Base-by-base conservation (phyloP, 2,113 vertebrate genomes). In the Fulmarus glacialis region DNA sequence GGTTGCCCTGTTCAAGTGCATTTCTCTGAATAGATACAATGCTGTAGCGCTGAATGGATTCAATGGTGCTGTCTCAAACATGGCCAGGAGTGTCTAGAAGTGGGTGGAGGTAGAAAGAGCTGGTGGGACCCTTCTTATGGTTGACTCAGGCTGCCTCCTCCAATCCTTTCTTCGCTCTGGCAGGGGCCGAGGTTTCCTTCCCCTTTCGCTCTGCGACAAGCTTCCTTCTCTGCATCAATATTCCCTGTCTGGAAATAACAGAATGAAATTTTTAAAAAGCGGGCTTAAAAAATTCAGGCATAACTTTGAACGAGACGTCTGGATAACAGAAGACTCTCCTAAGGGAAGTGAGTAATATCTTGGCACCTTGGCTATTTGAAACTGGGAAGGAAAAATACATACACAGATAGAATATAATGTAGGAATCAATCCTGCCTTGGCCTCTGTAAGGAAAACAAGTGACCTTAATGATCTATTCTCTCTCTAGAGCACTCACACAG, bases 391-490 rank as follows among this genome's bases (percentile, higher is more conserved):
- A 93, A 97, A 97, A 97, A 94, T 92, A 85, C 62, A 85, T 93
- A 79, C 66, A 90, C 1, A 50, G 91, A 88, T 86, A 95, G 91
- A 95, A 90, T 84, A 94, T 84, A 97, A 96, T 93, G 89, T 74
- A 96, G 78, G 89, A 97, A 97, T 96, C 96, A 97, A 94, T 96
- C 84, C 87, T 93, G 87, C 78, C 74, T 95, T 94, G 91, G 93
- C 91, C 94, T 96, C 87, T 90, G 66, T 87, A 86, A 94, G 95
- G 93, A 95, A 96, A 96, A 97, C 97, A 97, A 96, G 93, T 96
- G 97, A 97, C 95, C 94, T 97, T 96, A 96, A 96, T 96, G 97
- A 96, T 97, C 97, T 94, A 96, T 97, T 97, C 96, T 96, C 89
- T 97, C 95, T 97, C 91, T 97, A 97, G 95, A 97, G 95, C 96